Base-by-base conservation (phyloP, 2,888 invertebrate species). In the Nomada ferruginata region DNA sequence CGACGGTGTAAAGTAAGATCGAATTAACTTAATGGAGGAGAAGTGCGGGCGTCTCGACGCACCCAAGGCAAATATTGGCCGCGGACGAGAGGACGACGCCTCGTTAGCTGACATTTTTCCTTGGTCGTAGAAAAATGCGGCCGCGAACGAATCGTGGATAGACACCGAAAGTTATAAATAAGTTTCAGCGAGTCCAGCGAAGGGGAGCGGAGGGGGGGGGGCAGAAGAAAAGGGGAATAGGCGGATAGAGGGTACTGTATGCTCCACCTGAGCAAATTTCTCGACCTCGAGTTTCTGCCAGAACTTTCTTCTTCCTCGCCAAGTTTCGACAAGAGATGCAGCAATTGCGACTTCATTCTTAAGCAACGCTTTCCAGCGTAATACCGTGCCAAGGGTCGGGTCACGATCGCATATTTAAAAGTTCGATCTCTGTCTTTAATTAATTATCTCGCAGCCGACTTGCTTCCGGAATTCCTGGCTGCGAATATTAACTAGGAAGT, bases 21-120 rank as follows among this genome's bases (percentile, higher is more conserved):
- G 82, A 87, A 87, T 87, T 83, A 87, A 85, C 71, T 84, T 87
- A 87, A 87, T 87, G 87, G 86, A 85, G 69, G 82, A 68, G 78
- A 78, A 82, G 81, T 78, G 75, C 83, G 76, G 69, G 72, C 57
- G 83, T 79, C 74, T 61, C 81, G 83, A 79, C 84, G 81, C 85
- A 71, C 84, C 87, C 78, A 81, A 57, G 75, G 81, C 74, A 87
- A 87, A 87, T 87, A 87, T 87, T 87, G 65, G 84, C 72, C 66
- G 57, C 76, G 23, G 66, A 80, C 71, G 76, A 75, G 57, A 42
- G 73, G 42, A 42, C 66, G 76, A 60, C 69, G 78, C 76, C 78
- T 84, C 84, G 84, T 87, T 87, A 85, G 72, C 61, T 74, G 73
- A 76, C 72, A 61, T 81, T 83, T 36, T 84, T 68, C 65, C 42